Conservation (phyloP, 2,888 invertebrate genomes). For the Tetragnatha montana region DNA sequence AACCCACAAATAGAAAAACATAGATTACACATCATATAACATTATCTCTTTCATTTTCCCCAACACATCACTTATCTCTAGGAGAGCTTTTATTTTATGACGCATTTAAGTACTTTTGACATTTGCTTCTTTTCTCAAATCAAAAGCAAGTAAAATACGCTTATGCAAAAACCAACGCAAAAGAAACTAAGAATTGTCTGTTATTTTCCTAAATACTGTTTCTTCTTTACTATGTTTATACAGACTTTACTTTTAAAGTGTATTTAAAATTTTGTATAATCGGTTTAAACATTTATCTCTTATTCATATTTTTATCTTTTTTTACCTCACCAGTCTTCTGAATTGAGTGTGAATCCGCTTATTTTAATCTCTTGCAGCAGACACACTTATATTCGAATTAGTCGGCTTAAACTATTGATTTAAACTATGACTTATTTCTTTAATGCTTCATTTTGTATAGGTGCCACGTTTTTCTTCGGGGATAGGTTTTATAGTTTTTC, state of each 20-base stretch:
- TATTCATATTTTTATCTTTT: slow-evolving; percentile 1
- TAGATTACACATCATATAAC: too few relatives aligned
- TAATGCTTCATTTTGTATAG: background rate
- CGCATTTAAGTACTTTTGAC: background rate
- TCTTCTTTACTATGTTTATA: background rate
- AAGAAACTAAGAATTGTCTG: slow-evolving; percentile 1
- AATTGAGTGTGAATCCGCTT: slow-evolving; percentile 1
- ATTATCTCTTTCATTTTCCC: too few relatives aligned
- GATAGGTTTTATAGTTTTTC: background rate
- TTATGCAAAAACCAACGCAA: background rate
- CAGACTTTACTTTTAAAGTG: slow-evolving; percentile 2
- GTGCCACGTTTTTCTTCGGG: background rate
- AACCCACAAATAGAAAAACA: too few relatives aligned
- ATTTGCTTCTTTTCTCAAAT: background rate
- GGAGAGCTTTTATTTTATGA: background rate
- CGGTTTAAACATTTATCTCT: slow-evolving; percentile 6
- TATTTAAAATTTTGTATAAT: slow-evolving; percentile 16
- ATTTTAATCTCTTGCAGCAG: slow-evolving; percentile 9
- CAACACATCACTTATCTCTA: background rate
- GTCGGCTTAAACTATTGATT: background rate
- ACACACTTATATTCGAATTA: background rate
- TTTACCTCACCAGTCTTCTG: slow-evolving; percentile 9
- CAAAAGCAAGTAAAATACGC: background rate
- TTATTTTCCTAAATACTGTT: background rate
- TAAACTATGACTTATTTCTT: background rate